phyloP scores from a whole-genome alignment of 2,797 vertebrate genomes.

The Sparus aurata region DNA sequence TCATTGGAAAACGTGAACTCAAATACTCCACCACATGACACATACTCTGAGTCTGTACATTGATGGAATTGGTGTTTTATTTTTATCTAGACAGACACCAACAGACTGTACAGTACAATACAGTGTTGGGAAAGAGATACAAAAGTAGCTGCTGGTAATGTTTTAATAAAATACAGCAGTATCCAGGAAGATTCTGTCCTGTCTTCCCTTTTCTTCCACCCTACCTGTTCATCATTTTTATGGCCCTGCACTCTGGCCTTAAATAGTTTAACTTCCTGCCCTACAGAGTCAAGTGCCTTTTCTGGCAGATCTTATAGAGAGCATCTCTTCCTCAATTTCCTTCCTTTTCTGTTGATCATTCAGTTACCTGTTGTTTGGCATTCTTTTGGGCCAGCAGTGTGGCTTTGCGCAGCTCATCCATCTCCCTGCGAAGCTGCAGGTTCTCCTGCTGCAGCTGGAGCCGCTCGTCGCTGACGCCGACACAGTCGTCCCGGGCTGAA shows the following conservation, averaged over 20 bases:
- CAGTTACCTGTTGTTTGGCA: slow-evolving; percentile 91
- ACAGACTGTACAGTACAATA: no score
- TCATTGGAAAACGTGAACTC: no score
- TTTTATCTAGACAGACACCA: no score
- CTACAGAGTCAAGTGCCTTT: neutral
- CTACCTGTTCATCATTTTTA: neutral
- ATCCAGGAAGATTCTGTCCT: neutral
- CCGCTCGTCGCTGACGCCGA: slow-evolving; percentile 90
- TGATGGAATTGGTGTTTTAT: no score
- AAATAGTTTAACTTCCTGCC: neutral
- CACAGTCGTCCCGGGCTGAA: slow-evolving; percentile 87
- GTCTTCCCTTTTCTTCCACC: neutral
- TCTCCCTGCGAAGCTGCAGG: slow-evolving; percentile 89
- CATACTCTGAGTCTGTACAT: no score
- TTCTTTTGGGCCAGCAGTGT: slow-evolving; percentile 87
- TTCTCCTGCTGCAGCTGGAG: slow-evolving; percentile 94
- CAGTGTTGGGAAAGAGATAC: no score
- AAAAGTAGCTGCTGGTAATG: no score
- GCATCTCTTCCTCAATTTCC: neutral
- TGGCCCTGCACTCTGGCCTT: neutral
- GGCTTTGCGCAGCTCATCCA: slow-evolving; percentile 88
- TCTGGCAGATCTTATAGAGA: neutral
- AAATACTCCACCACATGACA: no score
- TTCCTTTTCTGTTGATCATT: neutral
- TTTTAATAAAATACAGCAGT: no score